Conservation (phyloP, 2,113 vertebrate genomes). For the Callorhinus ursinus region DNA sequence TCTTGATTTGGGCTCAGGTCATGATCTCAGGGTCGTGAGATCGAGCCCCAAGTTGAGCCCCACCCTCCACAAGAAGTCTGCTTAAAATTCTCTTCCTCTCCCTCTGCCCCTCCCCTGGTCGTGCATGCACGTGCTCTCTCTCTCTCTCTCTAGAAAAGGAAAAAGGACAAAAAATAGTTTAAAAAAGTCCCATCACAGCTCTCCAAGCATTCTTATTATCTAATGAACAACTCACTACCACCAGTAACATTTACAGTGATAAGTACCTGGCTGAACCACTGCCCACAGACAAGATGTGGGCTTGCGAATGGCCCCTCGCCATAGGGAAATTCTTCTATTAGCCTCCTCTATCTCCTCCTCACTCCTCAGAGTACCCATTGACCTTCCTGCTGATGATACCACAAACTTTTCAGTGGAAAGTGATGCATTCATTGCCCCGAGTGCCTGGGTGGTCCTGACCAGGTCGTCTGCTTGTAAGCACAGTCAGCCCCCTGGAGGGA, state of each 20-base stretch:
- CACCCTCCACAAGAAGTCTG: neutral
- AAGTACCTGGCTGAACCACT: neutral
- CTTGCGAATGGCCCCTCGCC: neutral
- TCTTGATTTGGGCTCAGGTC: neutral
- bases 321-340: neutral
- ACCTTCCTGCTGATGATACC: neutral
- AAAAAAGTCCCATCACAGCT: neutral
- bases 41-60: neutral
- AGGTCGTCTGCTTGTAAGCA: neutral
- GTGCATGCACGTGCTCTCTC: neutral
- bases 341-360: neutral
- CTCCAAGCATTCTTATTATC: neutral
- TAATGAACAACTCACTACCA: neutral
- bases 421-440: neutral
- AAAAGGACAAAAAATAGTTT: neutral
- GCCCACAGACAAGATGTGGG: neutral
- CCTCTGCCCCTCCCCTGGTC: neutral
- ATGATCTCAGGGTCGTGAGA: neutral
- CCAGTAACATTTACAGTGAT: neutral
- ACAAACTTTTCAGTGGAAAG: neutral
- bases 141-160: neutral
- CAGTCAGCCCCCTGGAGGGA: neutral
- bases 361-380: accelerated
- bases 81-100: neutral
- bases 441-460: neutral